Evolutionary conservation across 2,797 vertebrate species (phyloP).

Genomic region (Benthosema pterotum): DNA sequence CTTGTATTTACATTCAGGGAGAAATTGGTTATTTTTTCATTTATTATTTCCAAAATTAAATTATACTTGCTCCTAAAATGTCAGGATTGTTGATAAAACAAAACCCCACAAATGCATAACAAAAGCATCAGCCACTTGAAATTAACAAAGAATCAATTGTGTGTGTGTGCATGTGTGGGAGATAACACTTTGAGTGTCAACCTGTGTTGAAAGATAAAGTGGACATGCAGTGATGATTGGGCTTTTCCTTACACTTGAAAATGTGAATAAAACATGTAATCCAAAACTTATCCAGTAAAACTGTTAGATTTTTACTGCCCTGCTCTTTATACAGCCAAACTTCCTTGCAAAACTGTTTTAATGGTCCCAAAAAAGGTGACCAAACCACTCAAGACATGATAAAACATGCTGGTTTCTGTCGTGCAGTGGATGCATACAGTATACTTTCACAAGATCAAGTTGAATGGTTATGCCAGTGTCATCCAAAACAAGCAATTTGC

Average conservation of each 20-base stretch:
- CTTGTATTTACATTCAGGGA: not conserved
- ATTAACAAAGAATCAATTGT: constrained; percentile 23
- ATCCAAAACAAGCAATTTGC: too few relatives aligned
- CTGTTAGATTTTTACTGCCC: not conserved
- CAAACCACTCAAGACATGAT: constrained; percentile 20
- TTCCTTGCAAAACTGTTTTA: constrained; percentile 4
- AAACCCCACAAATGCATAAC: constrained; percentile 26
- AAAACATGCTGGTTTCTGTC: constrained; percentile 49
- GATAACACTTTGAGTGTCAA: constrained; percentile 26
- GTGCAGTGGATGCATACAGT: constrained; percentile 36
- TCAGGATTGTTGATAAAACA: constrained; percentile 35
- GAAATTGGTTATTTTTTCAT: constrained; percentile 48
- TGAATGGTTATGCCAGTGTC: constrained; percentile 4
- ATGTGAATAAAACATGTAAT: constrained; percentile 19
- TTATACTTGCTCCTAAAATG: constrained; percentile 11
- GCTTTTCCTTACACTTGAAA: constrained; percentile 1
- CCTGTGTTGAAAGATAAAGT: constrained; percentile 22
- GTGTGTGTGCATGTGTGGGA: not conserved
- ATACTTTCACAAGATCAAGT: constrained; percentile 30
- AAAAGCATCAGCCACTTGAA: constrained; percentile 38
- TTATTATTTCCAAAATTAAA: constrained; percentile 65
- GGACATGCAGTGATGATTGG: constrained; percentile 33
- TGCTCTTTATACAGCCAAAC: constrained; percentile 10
- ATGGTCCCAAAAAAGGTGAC: constrained; percentile 15
- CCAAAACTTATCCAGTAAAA: constrained; percentile 15